A percentile compares a stretch with the other conserved stretches of the same genome.
These are phyloP conservation scores for Brienomyrus brachyistius DNA, from an alignment of 2,113 vertebrate genomes.

Conservation along the genomic window DNA sequence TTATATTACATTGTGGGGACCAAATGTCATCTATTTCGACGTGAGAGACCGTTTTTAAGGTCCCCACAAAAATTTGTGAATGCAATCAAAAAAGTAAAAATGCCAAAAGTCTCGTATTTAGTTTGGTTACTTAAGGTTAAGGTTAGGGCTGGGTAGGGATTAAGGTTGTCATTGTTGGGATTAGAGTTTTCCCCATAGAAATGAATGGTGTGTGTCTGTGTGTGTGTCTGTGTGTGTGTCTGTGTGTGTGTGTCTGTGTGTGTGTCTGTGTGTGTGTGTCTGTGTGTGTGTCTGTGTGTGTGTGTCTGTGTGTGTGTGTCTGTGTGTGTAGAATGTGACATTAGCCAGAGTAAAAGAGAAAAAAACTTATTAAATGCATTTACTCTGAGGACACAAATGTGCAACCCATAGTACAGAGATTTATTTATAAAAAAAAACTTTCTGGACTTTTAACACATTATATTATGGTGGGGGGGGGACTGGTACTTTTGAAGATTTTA, in stretches of 20 bases:
- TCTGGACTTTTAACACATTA: neutral
- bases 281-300: neutral
- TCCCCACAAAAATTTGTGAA: no score
- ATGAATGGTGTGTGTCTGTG: no score
- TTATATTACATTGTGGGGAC: no score
- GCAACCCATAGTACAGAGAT: neutral
- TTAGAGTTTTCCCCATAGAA: no score
- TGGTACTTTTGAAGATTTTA: neutral
- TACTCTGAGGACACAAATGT: neutral
- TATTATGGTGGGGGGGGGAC: neutral
- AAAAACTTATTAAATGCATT: neutral
- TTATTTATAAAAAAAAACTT: neutral
- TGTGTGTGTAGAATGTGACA: neutral
- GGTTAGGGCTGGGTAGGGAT: no score
- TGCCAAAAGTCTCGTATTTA: no score
- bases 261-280: neutral
- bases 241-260: neutral
- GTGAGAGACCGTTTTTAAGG: no score
- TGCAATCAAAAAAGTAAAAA: no score
- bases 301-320: neutral
- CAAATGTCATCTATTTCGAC: no score
- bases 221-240: neutral
- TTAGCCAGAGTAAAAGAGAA: neutral
- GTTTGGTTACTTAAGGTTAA: no score
- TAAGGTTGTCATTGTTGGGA: no score